Conservation (phyloP, 2,888 invertebrate species). For the Epirrita christyi region DNA sequence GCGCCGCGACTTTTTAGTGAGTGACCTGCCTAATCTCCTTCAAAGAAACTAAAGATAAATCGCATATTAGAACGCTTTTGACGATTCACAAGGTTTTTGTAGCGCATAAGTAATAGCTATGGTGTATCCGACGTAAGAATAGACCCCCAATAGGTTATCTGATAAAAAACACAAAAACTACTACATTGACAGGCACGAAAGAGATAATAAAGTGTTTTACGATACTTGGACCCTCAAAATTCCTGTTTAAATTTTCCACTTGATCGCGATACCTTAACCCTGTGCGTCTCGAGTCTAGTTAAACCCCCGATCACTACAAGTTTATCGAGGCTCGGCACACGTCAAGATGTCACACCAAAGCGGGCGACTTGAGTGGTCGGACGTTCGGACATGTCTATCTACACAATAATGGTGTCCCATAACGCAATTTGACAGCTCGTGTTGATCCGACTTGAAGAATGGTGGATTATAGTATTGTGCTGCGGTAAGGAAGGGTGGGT, state of each 20-base stretch:
- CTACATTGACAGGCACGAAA: no score
- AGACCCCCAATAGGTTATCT: no score
- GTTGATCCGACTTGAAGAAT: constrained; percentile 27
- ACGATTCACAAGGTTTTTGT: no score
- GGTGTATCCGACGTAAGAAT: no score
- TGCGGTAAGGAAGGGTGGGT: background rate
- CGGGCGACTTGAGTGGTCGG: constrained; percentile 24
- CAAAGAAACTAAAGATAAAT: no score
- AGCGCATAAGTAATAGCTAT: no score
- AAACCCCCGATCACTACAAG: constrained; percentile 3
- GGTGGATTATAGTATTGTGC: constrained; percentile 12
- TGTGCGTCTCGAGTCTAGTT: background rate
- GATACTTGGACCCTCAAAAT: background rate
- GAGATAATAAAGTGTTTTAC: no score
- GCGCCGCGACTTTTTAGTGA: no score
- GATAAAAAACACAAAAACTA: no score
- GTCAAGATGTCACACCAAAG: constrained; percentile 30
- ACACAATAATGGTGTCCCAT: constrained; percentile 17
- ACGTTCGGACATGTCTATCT: constrained; percentile 23
- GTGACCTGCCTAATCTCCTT: no score
- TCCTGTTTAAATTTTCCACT: constrained; percentile 13
- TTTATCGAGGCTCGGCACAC: constrained; percentile 25
- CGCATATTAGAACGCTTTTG: no score
- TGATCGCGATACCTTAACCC: background rate
- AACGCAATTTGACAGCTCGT: constrained; percentile 28